A percentile compares a stretch with the other conserved stretches of the same genome.
Conservation (phyloP, 2,888 invertebrate genomes). For the Drosophila colorata region DNA sequence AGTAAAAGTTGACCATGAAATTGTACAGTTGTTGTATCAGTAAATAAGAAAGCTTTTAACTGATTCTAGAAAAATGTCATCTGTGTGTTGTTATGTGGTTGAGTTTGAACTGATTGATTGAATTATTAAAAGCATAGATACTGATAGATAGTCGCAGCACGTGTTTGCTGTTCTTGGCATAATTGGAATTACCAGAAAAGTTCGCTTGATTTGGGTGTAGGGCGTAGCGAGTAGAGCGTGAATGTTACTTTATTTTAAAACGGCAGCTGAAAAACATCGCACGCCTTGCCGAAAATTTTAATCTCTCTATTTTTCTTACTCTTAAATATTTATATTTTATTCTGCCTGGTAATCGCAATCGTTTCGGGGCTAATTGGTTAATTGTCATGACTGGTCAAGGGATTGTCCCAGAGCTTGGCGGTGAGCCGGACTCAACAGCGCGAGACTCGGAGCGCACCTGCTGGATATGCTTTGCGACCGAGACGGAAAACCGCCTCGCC, state of each 20-base stretch:
- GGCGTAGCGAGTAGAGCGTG: not conserved
- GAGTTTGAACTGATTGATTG: too few relatives aligned
- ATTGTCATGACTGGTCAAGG: conserved; percentile 18
- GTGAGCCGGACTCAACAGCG: not conserved
- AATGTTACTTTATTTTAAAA: not conserved
- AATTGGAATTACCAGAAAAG: too few relatives aligned
- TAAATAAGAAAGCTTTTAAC: too few relatives aligned
- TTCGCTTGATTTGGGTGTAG: not conserved
- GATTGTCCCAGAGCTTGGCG: not conserved
- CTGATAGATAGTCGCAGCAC: not conserved
- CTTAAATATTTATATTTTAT: conserved; percentile 15
- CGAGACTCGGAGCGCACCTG: conserved; percentile 88
- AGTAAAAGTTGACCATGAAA: too few relatives aligned
- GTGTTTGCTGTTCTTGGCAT: not conserved
- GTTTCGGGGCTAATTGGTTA: conserved; percentile 9
- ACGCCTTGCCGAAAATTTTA: conserved; percentile 22
- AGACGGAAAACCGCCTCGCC: conserved; percentile 94
- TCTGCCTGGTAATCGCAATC: conserved; percentile 13
- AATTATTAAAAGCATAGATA: too few relatives aligned
- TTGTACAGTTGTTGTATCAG: too few relatives aligned
- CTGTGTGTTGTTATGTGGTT: too few relatives aligned
- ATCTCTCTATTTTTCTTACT: conserved; percentile 22
- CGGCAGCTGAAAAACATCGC: conserved; percentile 18
- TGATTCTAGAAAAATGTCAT: too few relatives aligned
- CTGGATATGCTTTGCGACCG: conserved; percentile 99